Percentiles rank a stretch among this genome's conserved stretches.
Evolutionary conservation across 2,797 vertebrate species (phyloP).

Genomic region (Acanthis flammea): DNA sequence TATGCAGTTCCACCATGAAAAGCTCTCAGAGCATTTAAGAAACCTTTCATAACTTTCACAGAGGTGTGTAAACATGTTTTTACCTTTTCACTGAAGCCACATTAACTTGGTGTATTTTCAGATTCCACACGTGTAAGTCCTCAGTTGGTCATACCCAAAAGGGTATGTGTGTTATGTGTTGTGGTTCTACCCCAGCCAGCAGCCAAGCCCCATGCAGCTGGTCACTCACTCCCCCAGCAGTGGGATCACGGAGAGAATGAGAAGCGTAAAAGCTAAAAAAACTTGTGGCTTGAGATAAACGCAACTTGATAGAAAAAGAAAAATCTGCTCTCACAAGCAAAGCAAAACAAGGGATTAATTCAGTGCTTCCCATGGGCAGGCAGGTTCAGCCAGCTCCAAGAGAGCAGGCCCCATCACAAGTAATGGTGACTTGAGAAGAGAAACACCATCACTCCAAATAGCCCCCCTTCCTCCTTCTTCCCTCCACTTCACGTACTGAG

Average conservation of each 20-base stretch:
- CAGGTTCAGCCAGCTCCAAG: background rate
- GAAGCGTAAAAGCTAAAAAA: background rate
- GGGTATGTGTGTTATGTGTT: background rate
- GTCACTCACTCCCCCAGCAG: background rate
- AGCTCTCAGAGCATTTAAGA: background rate
- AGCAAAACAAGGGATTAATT: background rate
- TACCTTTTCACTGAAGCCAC: background rate
- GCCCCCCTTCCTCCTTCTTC: background rate
- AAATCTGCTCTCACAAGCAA: background rate
- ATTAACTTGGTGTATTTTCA: background rate
- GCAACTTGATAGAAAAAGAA: background rate
- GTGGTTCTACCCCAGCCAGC: background rate
- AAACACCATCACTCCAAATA: fast-evolving
- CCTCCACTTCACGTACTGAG: fast-evolving
- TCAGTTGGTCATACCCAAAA: background rate
- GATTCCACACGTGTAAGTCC: background rate
- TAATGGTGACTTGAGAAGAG: fast-evolving
- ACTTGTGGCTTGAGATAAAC: background rate
- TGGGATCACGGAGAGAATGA: fast-evolving
- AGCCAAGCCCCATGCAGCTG: fast-evolving
- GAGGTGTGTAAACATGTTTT: background rate
- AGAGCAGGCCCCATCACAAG: background rate
- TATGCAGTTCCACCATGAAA: fast-evolving
- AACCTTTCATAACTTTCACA: background rate
- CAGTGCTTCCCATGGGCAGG: background rate